These are phyloP conservation scores for Chloroclystis v-ata DNA, from an alignment of 2,888 invertebrate species.

Conservation along the genomic window DNA sequence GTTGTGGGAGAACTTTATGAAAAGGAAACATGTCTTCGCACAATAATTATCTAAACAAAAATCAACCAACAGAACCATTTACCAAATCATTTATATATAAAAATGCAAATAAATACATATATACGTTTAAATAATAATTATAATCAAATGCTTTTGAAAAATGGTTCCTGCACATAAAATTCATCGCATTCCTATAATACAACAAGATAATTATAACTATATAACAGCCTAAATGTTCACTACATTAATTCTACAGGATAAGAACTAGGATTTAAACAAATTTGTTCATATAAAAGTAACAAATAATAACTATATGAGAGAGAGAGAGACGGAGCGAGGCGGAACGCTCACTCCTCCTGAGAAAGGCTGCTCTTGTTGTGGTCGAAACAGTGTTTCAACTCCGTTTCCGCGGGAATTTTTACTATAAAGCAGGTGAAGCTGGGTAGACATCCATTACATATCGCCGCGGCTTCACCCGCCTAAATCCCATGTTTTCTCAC, in stretches of 20 bases:
- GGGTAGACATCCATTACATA: background rate
- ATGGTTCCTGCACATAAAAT: slow-evolving; percentile 14
- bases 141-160: slow-evolving; percentile 13
- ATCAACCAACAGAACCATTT: slow-evolving; percentile 8
- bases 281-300: no score
- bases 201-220: slow-evolving; percentile 8
- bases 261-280: no score
- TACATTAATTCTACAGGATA: background rate
- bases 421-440: no score
- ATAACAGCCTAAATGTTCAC: slow-evolving; percentile 24
- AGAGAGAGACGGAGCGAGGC: no score
- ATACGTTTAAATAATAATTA: background rate
- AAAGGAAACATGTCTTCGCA: slow-evolving; percentile 2
- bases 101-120: slow-evolving; percentile 17
- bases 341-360: no score
- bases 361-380: no score
- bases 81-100: slow-evolving; percentile 7
- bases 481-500: no score
- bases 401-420: no score
- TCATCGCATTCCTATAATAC: slow-evolving; percentile 14
- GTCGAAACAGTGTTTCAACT: no score
- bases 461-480: no score
- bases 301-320: background rate
- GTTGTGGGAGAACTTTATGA: background rate
- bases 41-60: slow-evolving; percentile 13